Evolutionary conservation across 2,888 invertebrate species (phyloP).

Genomic region (Stramonita haemastoma): DNA sequence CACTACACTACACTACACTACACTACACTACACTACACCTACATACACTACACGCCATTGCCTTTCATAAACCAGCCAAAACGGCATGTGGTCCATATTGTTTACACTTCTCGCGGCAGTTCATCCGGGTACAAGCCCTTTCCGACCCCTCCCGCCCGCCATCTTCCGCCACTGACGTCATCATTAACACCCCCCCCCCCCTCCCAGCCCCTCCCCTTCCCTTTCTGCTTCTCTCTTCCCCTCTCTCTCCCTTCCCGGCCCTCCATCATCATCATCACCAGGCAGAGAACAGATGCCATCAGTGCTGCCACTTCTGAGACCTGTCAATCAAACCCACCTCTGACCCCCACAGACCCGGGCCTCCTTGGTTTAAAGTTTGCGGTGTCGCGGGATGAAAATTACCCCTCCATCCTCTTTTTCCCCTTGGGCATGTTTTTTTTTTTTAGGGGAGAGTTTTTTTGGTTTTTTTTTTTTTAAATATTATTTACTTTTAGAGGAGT

Average conservation of each 20-base stretch:
- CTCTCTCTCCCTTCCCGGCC: background rate
- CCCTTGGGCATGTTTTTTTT: too few species aligned
- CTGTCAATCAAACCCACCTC: slow-evolving; percentile 35
- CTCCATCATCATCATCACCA: background rate
- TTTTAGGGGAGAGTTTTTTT: too few species aligned
- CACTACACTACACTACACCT: too few species aligned
- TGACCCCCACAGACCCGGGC: slow-evolving; percentile 15
- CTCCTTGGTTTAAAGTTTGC: slow-evolving; percentile 11
- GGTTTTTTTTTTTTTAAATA: too few species aligned
- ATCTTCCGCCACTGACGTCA: background rate
- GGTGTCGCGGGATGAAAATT: background rate
- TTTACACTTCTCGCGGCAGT: slow-evolving; percentile 4
- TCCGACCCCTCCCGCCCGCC: background rate
- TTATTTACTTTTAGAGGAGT: too few species aligned
- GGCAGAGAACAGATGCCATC: slow-evolving; percentile 33
- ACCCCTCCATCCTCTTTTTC: background rate
- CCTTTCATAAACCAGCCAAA: background rate
- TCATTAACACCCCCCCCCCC: background rate
- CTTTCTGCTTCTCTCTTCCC: background rate
- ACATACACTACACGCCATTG: too few species aligned
- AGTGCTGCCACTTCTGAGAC: slow-evolving; percentile 1
- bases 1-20: too few species aligned
- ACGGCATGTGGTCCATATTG: background rate
- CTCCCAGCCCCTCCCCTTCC: background rate
- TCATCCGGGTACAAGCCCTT: background rate